Conservation (phyloP, 2,888 invertebrate species). For the Erebia aethiops region DNA sequence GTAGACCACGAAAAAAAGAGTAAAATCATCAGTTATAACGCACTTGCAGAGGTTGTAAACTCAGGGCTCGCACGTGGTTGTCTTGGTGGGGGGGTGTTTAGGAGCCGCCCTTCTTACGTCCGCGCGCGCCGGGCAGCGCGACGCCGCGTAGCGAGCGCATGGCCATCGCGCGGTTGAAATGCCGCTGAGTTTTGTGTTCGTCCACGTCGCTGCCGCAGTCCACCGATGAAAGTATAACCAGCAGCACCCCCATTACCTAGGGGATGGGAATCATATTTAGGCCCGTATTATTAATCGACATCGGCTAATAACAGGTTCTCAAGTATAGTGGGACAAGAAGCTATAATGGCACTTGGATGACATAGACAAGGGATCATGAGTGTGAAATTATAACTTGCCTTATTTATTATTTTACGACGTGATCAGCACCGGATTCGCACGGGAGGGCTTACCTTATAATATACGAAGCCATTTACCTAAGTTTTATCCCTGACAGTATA, state of each 20-base stretch:
- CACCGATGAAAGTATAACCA: constrained; percentile 91
- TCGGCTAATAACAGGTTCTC: too few relatives aligned
- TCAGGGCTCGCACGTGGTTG: constrained; percentile 32
- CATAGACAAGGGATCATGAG: background rate
- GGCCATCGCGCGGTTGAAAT: constrained; percentile 95
- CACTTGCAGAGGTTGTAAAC: constrained; percentile 41
- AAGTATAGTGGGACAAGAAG: too few relatives aligned
- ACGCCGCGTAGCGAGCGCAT: constrained; percentile 90
- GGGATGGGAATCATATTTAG: background rate
- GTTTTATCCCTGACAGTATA: too few relatives aligned
- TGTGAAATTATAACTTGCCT: too few relatives aligned
- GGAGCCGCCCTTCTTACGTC: constrained; percentile 73
- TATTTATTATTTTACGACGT: too few relatives aligned
- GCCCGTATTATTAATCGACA: background rate
- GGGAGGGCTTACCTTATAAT: too few relatives aligned
- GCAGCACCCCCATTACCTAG: constrained; percentile 90
- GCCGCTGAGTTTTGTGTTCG: constrained; percentile 88
- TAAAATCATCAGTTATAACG: too few relatives aligned
- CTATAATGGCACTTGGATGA: too few relatives aligned
- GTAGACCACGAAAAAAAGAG: too few relatives aligned
- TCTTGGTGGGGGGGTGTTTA: constrained; percentile 47
- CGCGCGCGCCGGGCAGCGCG: constrained; percentile 63
- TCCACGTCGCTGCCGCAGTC: constrained; percentile 80
- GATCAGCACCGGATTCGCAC: too few relatives aligned
- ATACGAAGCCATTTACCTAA: too few relatives aligned